Percentiles rank a stretch among this genome's conserved stretches.
Conservation (phyloP, 2,888 invertebrate genomes). For the Cosmia pyralina region DNA sequence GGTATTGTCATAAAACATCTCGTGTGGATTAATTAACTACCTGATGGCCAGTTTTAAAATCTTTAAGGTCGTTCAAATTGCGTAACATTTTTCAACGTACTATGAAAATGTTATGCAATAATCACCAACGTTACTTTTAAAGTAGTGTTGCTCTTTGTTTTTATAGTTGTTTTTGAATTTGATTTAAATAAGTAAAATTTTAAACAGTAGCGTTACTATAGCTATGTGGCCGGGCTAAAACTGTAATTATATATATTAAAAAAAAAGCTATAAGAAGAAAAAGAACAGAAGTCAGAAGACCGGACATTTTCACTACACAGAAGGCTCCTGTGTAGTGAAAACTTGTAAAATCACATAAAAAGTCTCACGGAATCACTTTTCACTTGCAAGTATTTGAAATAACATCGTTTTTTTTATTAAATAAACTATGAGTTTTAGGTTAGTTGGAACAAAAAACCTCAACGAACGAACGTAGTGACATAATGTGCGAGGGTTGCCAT, state of each 20-base stretch:
- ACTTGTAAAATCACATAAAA: no score
- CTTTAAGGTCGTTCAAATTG: conserved; percentile 12
- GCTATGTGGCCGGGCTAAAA: not conserved
- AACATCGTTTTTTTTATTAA: no score
- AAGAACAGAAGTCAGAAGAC: not conserved
- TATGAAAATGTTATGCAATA: conserved; percentile 48
- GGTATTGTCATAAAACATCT: conserved; percentile 8
- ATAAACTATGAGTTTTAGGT: no score
- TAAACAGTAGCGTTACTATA: not conserved
- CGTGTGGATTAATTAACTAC: conserved; percentile 22
- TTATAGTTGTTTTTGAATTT: not conserved
- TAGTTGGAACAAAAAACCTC: no score
- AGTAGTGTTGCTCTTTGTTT: conserved; percentile 5
- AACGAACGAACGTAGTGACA: no score
- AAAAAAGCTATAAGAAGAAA: not conserved
- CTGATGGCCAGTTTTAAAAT: conserved; percentile 14
- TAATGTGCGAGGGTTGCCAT: no score
- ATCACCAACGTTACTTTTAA: not conserved
- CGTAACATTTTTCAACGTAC: conserved; percentile 37
- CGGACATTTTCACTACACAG: not conserved
- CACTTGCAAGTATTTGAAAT: no score
- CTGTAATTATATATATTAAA: no score
- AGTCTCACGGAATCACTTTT: no score
- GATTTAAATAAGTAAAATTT: not conserved
- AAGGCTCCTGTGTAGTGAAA: no score